A percentile compares a stretch with the other conserved stretches of the same genome.
Conservation (phyloP, 2,113 vertebrate genomes). For the Dicaeum eximium region DNA sequence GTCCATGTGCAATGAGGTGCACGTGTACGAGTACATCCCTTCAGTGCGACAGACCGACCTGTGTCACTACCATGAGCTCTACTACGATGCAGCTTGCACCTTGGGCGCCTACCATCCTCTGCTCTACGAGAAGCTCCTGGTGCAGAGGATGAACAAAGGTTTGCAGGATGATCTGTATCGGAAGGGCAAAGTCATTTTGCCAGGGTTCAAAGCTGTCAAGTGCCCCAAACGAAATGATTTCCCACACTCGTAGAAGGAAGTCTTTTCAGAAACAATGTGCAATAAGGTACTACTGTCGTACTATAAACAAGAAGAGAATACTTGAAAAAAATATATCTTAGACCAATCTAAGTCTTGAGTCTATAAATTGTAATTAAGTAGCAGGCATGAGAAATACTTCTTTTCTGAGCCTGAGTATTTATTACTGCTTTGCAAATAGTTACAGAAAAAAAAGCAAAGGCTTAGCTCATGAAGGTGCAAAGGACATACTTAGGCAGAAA, state of each 20-base stretch:
- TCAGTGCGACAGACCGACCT: constrained; percentile 92
- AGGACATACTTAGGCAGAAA: constrained; percentile 36
- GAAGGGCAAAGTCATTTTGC: constrained; percentile 90
- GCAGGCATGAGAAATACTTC: constrained; percentile 48
- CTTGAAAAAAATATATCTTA: constrained; percentile 71
- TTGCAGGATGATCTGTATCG: constrained; percentile 80
- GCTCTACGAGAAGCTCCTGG: constrained; percentile 92
- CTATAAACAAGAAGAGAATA: constrained; percentile 68
- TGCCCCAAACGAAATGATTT: constrained; percentile 68
- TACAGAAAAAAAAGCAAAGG: constrained; percentile 9
- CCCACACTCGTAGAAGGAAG: constrained; percentile 27
- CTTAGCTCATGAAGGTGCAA: constrained; percentile 50
- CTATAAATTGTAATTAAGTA: constrained; percentile 70
- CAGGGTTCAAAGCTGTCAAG: constrained; percentile 83
- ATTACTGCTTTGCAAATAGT: constrained; percentile 65
- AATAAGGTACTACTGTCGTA: constrained; percentile 78
- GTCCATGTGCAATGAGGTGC: constrained; percentile 89
- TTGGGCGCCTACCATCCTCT: constrained; percentile 95
- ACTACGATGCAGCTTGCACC: constrained; percentile 92
- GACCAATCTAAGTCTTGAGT: constrained; percentile 64
- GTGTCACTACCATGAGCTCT: constrained; percentile 95
- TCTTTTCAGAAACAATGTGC: constrained; percentile 68
- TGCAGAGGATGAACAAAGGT: constrained; percentile 89
- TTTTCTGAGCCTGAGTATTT: constrained; percentile 72
- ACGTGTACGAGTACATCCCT: constrained; percentile 95